Evolutionary conservation across 2,888 invertebrate genomes (phyloP).

Genomic region (Athalia rosae): DNA sequence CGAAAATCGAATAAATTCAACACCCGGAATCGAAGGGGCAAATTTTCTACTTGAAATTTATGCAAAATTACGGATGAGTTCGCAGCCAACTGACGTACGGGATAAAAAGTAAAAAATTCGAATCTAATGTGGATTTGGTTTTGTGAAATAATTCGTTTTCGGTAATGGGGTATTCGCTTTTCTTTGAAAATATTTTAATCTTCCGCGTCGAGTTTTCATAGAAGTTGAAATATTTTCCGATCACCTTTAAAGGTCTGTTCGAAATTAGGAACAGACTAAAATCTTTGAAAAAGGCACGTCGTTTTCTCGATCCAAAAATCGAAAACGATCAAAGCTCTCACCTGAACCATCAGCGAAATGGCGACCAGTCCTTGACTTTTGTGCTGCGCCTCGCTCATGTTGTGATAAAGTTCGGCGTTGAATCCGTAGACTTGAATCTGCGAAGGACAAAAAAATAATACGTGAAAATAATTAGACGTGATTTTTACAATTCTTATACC

Average conservation of each 20-base stretch:
- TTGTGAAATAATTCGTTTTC: too few relatives aligned
- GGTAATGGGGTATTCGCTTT: too few relatives aligned
- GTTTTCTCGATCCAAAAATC: too few relatives aligned
- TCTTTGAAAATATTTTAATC: too few relatives aligned
- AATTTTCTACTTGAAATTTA: not conserved
- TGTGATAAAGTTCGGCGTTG: slow-evolving; percentile 97
- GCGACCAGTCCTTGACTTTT: slow-evolving; percentile 98
- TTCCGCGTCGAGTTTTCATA: too few relatives aligned
- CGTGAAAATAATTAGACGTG: not conserved
- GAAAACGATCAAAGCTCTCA: slow-evolving; percentile 72
- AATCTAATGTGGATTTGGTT: too few relatives aligned
- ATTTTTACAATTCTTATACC: not conserved
- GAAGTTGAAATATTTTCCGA: too few relatives aligned
- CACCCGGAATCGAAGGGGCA: not conserved
- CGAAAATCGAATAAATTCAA: slow-evolving; percentile 32
- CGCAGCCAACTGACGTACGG: too few relatives aligned
- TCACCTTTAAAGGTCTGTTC: too few relatives aligned
- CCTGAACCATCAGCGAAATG: slow-evolving; percentile 96
- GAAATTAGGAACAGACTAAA: too few relatives aligned
- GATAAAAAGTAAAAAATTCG: too few relatives aligned
- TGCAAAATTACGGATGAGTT: not conserved
- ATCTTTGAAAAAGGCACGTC: too few relatives aligned
- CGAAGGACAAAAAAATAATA: slow-evolving; percentile 61
- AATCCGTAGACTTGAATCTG: slow-evolving; percentile 98
- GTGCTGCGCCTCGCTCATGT: slow-evolving; percentile 96